Conservation (phyloP, 2,113 vertebrate genomes). For the Hipposideros armiger region DNA sequence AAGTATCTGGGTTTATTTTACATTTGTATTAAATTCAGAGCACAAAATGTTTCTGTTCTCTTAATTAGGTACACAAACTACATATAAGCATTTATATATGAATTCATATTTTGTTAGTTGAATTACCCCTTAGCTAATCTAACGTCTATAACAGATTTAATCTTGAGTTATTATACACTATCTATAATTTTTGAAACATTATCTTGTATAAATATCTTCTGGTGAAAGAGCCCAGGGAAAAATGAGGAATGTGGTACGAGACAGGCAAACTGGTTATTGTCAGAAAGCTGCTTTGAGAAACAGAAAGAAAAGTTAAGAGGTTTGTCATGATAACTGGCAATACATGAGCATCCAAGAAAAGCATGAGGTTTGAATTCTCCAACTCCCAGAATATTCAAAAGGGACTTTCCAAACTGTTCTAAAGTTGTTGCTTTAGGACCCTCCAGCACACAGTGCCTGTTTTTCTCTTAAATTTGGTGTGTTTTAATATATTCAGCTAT, state of each 20-base stretch:
- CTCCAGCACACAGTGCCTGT: neutral
- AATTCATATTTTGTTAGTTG: neutral
- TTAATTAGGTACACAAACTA: neutral
- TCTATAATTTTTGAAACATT: slow-evolving; percentile 1
- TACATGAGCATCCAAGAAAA: slow-evolving; percentile 17
- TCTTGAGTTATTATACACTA: neutral
- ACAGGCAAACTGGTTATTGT: neutral
- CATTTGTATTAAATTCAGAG: neutral
- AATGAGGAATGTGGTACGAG: neutral
- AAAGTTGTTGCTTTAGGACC: neutral
- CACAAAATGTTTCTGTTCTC: neutral
- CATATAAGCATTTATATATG: neutral
- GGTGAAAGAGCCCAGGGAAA: neutral
- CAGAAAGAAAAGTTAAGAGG: neutral
- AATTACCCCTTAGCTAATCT: neutral
- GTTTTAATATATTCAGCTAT: neutral
- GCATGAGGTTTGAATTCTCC: slow-evolving; percentile 43
- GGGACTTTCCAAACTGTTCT: neutral
- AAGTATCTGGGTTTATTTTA: neutral
- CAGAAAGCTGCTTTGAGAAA: slow-evolving; percentile 39
- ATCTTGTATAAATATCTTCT: neutral
- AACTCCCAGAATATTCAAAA: neutral
- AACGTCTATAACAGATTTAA: neutral
- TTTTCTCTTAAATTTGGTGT: neutral
- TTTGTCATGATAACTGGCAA: neutral